Evolutionary conservation across 2,797 vertebrate species (phyloP).

Genomic region (Xiphorhynchus erythropygius): DNA sequence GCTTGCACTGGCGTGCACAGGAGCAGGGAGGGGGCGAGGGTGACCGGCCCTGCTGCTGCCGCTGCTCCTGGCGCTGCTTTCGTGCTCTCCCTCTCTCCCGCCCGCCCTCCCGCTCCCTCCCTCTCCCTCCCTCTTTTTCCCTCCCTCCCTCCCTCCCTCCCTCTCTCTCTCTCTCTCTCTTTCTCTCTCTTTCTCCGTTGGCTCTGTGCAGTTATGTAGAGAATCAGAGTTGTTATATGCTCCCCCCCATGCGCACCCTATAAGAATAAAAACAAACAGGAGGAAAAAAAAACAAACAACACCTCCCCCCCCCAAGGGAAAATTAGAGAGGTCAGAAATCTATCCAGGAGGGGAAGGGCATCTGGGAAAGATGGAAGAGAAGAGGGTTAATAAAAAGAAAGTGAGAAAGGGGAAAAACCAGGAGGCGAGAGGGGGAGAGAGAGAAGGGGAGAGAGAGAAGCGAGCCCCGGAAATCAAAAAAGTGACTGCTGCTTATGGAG

Average conservation of each 20-base stretch:
- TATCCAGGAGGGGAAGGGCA: neutral
- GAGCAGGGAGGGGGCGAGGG: slow-evolving; percentile 64
- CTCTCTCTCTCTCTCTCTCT: neutral
- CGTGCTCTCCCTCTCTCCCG: slow-evolving; percentile 19
- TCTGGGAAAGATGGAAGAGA: neutral
- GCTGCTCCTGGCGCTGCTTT: slow-evolving; percentile 67
- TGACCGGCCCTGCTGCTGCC: slow-evolving; percentile 69
- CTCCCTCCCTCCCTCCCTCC: neutral
- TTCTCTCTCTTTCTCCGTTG: neutral
- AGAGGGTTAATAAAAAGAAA: slow-evolving; percentile 7
- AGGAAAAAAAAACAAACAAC: neutral
- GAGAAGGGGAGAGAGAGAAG: slow-evolving; percentile 42
- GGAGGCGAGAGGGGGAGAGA: slow-evolving; percentile 29
- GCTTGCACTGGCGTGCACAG: slow-evolving; percentile 76
- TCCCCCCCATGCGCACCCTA: slow-evolving; percentile 24
- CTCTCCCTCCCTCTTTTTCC: neutral
- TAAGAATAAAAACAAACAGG: slow-evolving; percentile 37
- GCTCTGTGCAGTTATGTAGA: slow-evolving; percentile 40
- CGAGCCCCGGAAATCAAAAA: slow-evolving; percentile 81
- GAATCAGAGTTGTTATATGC: slow-evolving; percentile 44
- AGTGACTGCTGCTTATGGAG: slow-evolving; percentile 83
- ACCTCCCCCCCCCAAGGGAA: neutral
- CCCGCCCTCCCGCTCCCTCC: neutral
- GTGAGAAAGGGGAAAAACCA: slow-evolving; percentile 25
- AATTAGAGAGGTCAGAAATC: slow-evolving; percentile 22